Evolutionary conservation across 2,888 invertebrate genomes (phyloP), one percentile per base, ranked within the genome.

Genomic region (Pandemis corylana): DNA sequence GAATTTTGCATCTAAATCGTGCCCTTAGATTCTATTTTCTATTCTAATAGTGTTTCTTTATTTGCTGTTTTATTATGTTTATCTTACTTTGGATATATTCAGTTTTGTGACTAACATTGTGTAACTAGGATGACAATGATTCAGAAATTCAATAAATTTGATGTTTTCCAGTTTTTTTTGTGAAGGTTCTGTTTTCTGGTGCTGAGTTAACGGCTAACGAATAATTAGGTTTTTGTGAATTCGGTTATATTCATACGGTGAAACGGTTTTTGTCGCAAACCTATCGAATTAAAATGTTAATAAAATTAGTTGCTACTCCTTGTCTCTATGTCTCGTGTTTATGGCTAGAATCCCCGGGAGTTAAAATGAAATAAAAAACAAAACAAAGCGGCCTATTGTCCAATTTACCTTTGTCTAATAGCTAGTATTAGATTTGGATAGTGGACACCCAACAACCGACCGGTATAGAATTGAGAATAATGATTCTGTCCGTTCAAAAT

Each of bases 51-150:
- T 59, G 12, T 59, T 28, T 59, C 10, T 13, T 59, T 10, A 59
- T 59, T 59, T 59, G 59, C 59, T 28, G 0, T 12, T 59, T 12
- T 62, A 41, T 10, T 62, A 62, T 7, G n/a, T 36, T 62, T 36
- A 62, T 62, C 7, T n/a, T 62, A 41, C 13, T 62, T 62, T 28
- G 59, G 59, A 28, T 10, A 10, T 28, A 20, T 59, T 28, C 28
- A 20, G 56, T 56, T 7, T 20, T 20, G 59, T 59, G 59, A 59
- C 59, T 62, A 62, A 62, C 62, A 62, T n/a, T 49, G 5, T n/a
- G 20, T 65, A 28, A 49, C 7, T 7, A 13, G 49, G 49, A 12
- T 65, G 49, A 12, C 65, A 65, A 65, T 65, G 49, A 28, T 49
- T 65, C 49, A 10, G 20, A 20, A 15, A 5, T 36, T 62, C n/a